Conservation (phyloP, 2,797 vertebrate genomes). For the Danio tinwini region DNA sequence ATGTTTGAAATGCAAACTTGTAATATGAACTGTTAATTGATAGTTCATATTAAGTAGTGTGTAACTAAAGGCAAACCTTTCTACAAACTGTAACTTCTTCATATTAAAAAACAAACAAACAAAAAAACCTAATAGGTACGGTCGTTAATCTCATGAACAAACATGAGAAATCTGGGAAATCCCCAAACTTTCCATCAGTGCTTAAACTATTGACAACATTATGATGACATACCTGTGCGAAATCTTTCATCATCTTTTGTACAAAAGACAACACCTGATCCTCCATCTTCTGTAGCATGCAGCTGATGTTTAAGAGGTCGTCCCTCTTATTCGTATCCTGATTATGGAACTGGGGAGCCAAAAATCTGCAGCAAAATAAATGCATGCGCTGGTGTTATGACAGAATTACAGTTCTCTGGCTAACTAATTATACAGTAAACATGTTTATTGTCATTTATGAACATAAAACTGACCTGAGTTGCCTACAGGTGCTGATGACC, state of each 20-base stretch:
- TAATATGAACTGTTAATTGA: background rate
- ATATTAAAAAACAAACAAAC: background rate
- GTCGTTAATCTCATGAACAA: no score
- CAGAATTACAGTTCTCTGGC: background rate
- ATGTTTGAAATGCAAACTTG: background rate
- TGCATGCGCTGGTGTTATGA: background rate
- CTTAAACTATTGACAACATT: background rate
- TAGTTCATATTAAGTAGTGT: background rate
- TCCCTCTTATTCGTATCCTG: background rate
- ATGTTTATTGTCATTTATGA: background rate
- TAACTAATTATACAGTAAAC: background rate
- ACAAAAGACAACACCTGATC: slow-evolving; percentile 41
- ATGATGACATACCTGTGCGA: slow-evolving; percentile 58
- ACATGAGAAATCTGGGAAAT: background rate
- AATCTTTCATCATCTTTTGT: slow-evolving; percentile 13
- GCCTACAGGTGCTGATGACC: slow-evolving; percentile 64
- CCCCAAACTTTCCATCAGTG: background rate
- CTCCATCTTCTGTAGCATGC: slow-evolving; percentile 55
- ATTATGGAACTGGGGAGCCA: slow-evolving; percentile 35
- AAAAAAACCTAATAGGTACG: background rate
- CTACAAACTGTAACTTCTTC: background rate
- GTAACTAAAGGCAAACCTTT: background rate
- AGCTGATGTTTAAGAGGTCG: background rate
- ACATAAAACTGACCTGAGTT: slow-evolving; percentile 67
- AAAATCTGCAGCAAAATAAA: slow-evolving; percentile 57